Percentiles rank a stretch among this genome's conserved stretches.
Evolutionary conservation across 2,113 vertebrate species (phyloP).

Genomic region (Lycaon pictus): DNA sequence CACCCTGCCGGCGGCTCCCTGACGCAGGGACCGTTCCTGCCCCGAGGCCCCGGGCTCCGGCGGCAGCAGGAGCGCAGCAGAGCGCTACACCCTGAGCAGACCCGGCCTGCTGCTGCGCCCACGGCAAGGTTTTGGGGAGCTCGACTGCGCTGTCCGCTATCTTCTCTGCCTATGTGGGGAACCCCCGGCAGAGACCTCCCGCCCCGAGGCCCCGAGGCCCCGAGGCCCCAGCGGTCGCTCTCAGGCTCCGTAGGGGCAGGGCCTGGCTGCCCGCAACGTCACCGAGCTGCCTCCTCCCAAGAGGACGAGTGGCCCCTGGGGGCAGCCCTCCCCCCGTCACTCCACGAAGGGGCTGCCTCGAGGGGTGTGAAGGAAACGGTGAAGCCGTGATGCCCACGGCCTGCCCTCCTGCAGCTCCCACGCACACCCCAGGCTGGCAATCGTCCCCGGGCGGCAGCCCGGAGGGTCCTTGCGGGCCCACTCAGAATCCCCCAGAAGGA

Average conservation of each 20-base stretch:
- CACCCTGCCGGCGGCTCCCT: no score
- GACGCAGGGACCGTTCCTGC: no score
- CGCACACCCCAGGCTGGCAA: no score
- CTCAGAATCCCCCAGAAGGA: neutral
- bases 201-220: no score
- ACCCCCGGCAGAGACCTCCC: neutral
- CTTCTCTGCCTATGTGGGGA: neutral
- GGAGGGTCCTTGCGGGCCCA: rapidly evolving
- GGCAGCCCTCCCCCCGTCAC: neutral
- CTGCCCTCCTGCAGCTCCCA: neutral
- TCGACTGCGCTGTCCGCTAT: rapidly evolving
- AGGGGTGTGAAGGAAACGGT: neutral
- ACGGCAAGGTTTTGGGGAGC: rapidly evolving
- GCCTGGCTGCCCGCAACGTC: no score
- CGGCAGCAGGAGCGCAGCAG: no score
- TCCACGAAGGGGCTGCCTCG: neutral
- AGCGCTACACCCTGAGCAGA: neutral
- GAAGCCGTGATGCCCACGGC: neutral
- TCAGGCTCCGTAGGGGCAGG: rapidly evolving
- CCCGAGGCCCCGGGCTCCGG: no score
- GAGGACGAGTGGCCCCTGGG: rapidly evolving
- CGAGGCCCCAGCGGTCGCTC: neutral
- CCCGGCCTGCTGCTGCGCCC: neutral
- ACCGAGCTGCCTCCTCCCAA: neutral
- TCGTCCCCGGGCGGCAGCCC: neutral